These are phyloP conservation scores for Tubulanus polymorphus DNA, from an alignment of 2,888 invertebrate species.

Conservation along the genomic window DNA sequence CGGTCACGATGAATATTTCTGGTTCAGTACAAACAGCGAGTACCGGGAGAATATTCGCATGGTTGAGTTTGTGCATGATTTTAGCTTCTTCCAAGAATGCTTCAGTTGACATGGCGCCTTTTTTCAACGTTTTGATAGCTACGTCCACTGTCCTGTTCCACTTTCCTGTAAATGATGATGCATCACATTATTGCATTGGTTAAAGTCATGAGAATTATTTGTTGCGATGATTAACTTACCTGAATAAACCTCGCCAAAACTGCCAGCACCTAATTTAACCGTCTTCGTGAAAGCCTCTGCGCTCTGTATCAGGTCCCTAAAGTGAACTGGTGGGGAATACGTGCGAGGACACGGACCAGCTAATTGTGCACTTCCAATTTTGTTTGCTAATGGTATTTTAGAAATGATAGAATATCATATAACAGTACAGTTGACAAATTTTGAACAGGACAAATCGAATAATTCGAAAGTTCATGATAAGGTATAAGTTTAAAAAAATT, in stretches of 20 bases:
- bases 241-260: conserved; percentile 94
- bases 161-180: conserved; percentile 58
- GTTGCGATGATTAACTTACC: conserved; percentile 57
- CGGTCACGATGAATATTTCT: conserved; percentile 86
- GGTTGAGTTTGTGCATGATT: conserved; percentile 50
- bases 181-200: neutral
- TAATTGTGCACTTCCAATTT: too few relatives aligned
- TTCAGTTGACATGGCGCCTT: conserved; percentile 89
- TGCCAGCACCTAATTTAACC: conserved; percentile 87
- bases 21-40: conserved; percentile 84
- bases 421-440: too few relatives aligned
- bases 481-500: too few relatives aligned
- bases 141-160: conserved; percentile 96
- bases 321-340: conserved; percentile 83
- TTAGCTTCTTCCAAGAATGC: conserved; percentile 86
- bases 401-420: too few relatives aligned
- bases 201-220: neutral
- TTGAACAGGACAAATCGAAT: too few relatives aligned
- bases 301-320: conserved; percentile 98
- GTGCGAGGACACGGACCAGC: conserved; percentile 97
- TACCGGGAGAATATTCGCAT: conserved; percentile 76
- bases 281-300: conserved; percentile 82
- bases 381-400: too few relatives aligned
- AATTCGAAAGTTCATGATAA: too few relatives aligned
- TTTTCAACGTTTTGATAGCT: conserved; percentile 92